These are phyloP conservation scores for Cenopis cana DNA, from an alignment of 2,888 invertebrate species.

Conservation along the genomic window DNA sequence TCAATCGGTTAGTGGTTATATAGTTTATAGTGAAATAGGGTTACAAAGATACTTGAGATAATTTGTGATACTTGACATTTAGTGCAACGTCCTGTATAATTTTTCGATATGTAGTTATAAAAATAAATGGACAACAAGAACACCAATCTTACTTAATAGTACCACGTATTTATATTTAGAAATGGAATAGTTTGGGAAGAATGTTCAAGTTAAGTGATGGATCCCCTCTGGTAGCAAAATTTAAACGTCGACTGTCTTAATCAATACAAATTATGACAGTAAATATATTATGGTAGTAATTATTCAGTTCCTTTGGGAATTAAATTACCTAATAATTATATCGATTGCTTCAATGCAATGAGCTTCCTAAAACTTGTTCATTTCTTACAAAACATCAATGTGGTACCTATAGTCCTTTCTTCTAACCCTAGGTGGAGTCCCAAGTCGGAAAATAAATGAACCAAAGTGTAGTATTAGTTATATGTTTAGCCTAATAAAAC, in stretches of 20 bases:
- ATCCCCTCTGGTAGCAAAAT: conserved; percentile 23
- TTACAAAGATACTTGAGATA: conserved; percentile 82
- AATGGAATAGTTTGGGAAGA: conserved; percentile 54
- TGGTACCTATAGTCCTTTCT: conserved; percentile 16
- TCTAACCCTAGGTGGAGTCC: conserved; percentile 43
- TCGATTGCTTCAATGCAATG: conserved; percentile 21
- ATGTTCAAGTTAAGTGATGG: conserved; percentile 39
- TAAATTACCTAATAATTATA: neutral
- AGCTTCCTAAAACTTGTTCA: conserved; percentile 21
- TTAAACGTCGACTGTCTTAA: neutral
- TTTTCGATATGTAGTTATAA: conserved; percentile 74
- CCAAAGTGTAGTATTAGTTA: conserved; percentile 55
- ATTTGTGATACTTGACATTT: conserved; percentile 80
- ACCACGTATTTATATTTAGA: conserved; percentile 52
- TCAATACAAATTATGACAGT: neutral
- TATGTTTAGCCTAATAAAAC: conserved; percentile 54
- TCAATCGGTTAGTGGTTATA: conserved; percentile 47
- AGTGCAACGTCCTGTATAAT: conserved; percentile 79
- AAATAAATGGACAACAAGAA: conserved; percentile 78
- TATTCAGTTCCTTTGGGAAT: neutral
- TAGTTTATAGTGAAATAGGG: conserved; percentile 75
- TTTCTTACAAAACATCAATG: conserved; percentile 8
- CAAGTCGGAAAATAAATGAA: conserved; percentile 53
- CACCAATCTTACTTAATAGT: conserved; percentile 74
- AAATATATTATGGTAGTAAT: neutral